phyloP scores from a whole-genome alignment of 2,113 vertebrate genomes.

The Delphinus delphis region DNA sequence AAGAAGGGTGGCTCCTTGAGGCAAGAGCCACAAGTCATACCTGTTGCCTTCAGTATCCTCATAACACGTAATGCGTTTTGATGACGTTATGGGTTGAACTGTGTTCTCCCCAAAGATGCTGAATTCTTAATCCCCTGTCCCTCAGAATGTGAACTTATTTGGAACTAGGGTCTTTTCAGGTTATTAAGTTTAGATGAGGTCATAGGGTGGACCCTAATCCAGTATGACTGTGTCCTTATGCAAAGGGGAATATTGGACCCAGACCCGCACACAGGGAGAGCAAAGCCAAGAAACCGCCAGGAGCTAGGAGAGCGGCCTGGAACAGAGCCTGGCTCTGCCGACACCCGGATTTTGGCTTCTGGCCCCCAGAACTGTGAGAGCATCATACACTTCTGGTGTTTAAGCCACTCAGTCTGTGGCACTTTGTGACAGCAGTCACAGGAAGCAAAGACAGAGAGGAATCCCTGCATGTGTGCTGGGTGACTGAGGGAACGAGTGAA shows the following conservation, averaged over 20 bases:
- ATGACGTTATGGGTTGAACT: background rate
- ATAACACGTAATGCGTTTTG: accelerated
- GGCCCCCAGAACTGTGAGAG: background rate
- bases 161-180: background rate
- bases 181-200: background rate
- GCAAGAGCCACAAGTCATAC: background rate
- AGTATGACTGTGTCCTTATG: background rate
- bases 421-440: accelerated
- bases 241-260: no score
- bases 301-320: accelerated
- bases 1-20: accelerated
- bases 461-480: accelerated
- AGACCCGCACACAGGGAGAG: accelerated
- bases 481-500: background rate
- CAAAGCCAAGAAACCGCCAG: accelerated
- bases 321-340: accelerated
- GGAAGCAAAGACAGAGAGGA: background rate
- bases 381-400: accelerated
- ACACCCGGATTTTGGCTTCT: background rate
- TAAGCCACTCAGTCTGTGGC: background rate
- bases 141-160: background rate
- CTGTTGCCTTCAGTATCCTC: background rate
- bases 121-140: background rate
- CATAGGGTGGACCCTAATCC: background rate
- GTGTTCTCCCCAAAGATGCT: background rate